Percentiles rank a stretch among this genome's conserved stretches.
phyloP scores from a whole-genome alignment of 2,797 vertebrate genomes.

The Falco naumanni region DNA sequence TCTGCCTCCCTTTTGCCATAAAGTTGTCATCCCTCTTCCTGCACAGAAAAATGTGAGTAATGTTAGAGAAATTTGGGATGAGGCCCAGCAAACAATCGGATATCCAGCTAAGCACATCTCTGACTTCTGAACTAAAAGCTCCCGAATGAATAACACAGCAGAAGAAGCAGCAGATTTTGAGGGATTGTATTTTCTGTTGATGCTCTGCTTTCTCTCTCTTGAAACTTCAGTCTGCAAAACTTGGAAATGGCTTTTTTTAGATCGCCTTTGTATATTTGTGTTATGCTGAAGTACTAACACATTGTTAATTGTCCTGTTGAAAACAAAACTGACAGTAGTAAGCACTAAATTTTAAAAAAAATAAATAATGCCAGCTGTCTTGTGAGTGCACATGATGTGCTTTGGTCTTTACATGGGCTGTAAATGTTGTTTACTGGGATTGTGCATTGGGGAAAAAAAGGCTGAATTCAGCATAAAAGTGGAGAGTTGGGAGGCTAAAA shows the following conservation, averaged over 20 bases:
- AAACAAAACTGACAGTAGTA: background rate
- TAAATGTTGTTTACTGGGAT: background rate
- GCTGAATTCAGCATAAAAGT: background rate
- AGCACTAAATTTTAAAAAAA: background rate
- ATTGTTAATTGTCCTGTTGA: background rate
- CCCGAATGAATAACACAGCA: background rate
- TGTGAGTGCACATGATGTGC: background rate
- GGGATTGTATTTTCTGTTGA: background rate
- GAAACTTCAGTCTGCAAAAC: background rate
- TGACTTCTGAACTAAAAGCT: background rate
- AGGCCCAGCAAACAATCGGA: background rate
- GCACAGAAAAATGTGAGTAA: background rate
- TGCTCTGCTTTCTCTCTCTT: background rate
- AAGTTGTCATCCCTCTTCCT: background rate
- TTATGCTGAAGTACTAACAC: background rate
- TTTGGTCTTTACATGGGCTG: background rate
- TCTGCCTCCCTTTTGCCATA: background rate
- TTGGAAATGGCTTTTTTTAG: background rate
- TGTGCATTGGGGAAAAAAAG: background rate
- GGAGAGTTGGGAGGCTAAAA: background rate
- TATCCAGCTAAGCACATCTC: background rate
- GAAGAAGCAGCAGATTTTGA: background rate
- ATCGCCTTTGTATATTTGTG: background rate
- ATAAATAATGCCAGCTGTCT: background rate
- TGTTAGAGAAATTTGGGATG: constrained; percentile 49